These are phyloP conservation scores for Anaspis maculata DNA, from an alignment of 2,888 invertebrate species.

Conservation along the genomic window DNA sequence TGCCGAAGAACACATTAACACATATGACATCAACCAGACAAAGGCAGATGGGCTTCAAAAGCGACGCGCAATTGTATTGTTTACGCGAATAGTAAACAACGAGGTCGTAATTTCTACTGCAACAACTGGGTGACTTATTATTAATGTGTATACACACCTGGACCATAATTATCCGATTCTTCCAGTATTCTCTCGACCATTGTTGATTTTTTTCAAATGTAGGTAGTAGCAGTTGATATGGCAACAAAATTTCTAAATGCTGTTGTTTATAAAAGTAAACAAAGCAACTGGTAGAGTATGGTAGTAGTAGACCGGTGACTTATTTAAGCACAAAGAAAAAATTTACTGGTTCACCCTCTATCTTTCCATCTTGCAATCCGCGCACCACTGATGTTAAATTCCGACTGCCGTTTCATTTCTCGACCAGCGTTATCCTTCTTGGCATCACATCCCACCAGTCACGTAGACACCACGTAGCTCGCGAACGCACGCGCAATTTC, in stretches of 20 bases:
- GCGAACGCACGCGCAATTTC: constrained; percentile 5
- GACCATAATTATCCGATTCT: constrained; percentile 49
- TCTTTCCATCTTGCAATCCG: constrained; percentile 18
- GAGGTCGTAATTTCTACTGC: too few species aligned
- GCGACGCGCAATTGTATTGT: too few species aligned
- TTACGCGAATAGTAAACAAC: too few species aligned
- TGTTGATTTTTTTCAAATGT: constrained; percentile 15
- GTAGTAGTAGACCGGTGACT: background rate
- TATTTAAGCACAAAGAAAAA: constrained; percentile 32
- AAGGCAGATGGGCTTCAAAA: too few species aligned
- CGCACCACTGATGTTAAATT: constrained; percentile 39
- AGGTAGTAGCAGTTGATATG: background rate
- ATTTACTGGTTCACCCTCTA: constrained; percentile 30
- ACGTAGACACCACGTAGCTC: constrained; percentile 13
- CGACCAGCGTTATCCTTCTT: constrained; percentile 1
- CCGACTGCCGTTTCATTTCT: constrained; percentile 33
- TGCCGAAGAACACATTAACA: too few species aligned
- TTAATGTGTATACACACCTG: constrained; percentile 41
- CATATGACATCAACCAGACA: too few species aligned
- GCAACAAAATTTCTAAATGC: background rate
- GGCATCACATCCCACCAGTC: constrained; percentile 11
- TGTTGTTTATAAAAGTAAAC: background rate
- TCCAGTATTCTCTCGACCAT: constrained; percentile 63
- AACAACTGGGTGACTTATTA: too few species aligned
- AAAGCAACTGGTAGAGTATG: background rate